These are phyloP conservation scores for Plagiodera versicolora DNA, from an alignment of 2,888 invertebrate species.

Conservation along the genomic window DNA sequence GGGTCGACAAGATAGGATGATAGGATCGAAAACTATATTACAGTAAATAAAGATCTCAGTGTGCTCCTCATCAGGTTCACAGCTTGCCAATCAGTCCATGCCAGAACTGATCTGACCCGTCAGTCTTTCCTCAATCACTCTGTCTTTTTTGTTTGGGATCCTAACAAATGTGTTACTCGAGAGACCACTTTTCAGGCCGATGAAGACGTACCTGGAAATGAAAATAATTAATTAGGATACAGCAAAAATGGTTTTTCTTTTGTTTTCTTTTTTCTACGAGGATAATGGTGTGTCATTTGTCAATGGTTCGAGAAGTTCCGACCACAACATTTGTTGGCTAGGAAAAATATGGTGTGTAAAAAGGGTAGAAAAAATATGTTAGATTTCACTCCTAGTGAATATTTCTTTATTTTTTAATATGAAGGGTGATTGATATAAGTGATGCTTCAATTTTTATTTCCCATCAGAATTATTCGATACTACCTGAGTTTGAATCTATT, in stretches of 20 bases:
- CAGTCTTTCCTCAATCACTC: conserved; percentile 43
- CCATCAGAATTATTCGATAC: no score
- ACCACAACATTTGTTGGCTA: no score
- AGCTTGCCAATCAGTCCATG: conserved; percentile 54
- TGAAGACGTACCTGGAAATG: conserved; percentile 37
- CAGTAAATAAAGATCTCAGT: conserved; percentile 54
- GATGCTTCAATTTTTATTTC: no score
- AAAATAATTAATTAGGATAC: conserved; percentile 32
- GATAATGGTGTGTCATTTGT: background rate
- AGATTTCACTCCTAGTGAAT: no score
- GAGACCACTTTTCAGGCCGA: conserved; percentile 36
- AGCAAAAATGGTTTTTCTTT: conserved; percentile 10
- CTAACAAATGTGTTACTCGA: conserved; percentile 42
- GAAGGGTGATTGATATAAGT: no score
- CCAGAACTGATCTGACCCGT: conserved; percentile 44
- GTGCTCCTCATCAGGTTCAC: conserved; percentile 50
- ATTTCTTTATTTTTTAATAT: no score
- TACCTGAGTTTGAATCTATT: no score
- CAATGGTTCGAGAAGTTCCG: background rate
- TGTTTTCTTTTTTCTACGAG: background rate
- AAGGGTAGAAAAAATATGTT: no score
- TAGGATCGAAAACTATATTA: conserved; percentile 17
- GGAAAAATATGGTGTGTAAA: no score
- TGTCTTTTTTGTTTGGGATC: conserved; percentile 39
- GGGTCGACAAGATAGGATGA: conserved; percentile 7